Evolutionary conservation across 1,140 invertebrate genomes (phyloP).

Genomic region (Adelges cooleyi): DNA sequence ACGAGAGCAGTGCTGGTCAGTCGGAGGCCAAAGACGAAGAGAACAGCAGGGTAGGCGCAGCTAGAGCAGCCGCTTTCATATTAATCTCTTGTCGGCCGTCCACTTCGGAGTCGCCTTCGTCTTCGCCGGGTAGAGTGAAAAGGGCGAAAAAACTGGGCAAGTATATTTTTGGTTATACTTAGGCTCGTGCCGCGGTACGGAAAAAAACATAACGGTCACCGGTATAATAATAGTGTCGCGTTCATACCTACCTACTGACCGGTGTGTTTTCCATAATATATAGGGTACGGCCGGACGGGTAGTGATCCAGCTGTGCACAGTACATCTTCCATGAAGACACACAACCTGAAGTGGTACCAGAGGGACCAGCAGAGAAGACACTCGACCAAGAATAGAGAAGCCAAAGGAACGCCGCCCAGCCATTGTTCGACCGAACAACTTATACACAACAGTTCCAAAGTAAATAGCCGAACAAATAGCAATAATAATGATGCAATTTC

Average conservation of each 20-base stretch:
- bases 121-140: conserved; percentile 1
- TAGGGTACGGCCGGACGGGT: conserved; percentile 11
- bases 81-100: conserved; percentile 71
- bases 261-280: not conserved
- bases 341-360: conserved; percentile 22
- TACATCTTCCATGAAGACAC: conserved; percentile 15
- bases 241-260: too few relatives aligned
- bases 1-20: conserved; percentile 50
- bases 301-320: conserved; percentile 24
- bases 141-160: conserved; percentile 22
- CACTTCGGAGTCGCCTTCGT: conserved; percentile 31
- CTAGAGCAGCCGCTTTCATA: conserved; percentile 77
- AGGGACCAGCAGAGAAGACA: conserved; percentile 24
- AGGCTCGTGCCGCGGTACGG: too few relatives aligned
- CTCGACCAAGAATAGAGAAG: conserved; percentile 23
- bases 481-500: too few relatives aligned
- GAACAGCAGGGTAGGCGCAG: conserved; percentile 68
- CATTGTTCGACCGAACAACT: conserved; percentile 28
- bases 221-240: too few relatives aligned
- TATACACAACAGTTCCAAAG: conserved; percentile 22
- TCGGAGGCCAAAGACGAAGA: conserved; percentile 35
- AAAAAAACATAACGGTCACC: too few relatives aligned
- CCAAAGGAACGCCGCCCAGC: conserved; percentile 19
- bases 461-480: not conserved
- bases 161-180: too few relatives aligned